Percentiles rank a stretch among this genome's conserved stretches.
Evolutionary conservation across 2,797 vertebrate species (phyloP).

Genomic region (Betta splendens): DNA sequence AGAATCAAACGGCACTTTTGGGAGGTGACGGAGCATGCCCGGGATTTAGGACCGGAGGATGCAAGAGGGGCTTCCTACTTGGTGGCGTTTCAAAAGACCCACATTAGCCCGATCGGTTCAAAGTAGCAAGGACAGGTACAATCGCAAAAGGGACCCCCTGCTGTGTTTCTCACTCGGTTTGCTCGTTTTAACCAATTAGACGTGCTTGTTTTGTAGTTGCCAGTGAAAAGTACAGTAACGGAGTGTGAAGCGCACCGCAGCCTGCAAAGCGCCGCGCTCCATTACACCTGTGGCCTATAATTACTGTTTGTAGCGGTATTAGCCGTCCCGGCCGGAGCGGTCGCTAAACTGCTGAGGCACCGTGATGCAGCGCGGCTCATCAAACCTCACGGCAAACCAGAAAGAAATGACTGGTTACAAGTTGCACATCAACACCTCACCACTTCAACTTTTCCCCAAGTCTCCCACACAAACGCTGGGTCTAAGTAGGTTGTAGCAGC

Average conservation of each 20-base stretch:
- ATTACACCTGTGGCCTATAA: constrained; percentile 62
- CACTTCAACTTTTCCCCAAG: constrained; percentile 57
- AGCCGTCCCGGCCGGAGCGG: constrained; percentile 45
- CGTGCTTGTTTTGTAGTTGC: too few relatives aligned
- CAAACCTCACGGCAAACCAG: constrained; percentile 29
- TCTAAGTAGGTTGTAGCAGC: constrained; percentile 62
- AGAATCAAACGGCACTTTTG: constrained; percentile 88
- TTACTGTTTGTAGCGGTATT: constrained; percentile 70
- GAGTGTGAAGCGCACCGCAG: too few relatives aligned
- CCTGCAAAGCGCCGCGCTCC: constrained; percentile 57
- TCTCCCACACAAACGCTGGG: constrained; percentile 57
- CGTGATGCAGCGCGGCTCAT: constrained; percentile 57
- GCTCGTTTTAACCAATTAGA: constrained; percentile 6
- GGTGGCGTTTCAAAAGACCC: constrained; percentile 79
- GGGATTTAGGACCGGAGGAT: constrained; percentile 87
- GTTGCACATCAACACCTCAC: constrained; percentile 39
- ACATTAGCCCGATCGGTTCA: constrained; percentile 83
- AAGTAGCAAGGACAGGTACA: constrained; percentile 81
- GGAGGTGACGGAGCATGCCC: constrained; percentile 88
- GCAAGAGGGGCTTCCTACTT: constrained; percentile 86
- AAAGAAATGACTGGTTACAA: constrained; percentile 31
- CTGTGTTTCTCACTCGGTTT: constrained; percentile 19
- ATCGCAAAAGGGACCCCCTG: constrained; percentile 31
- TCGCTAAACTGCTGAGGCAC: constrained; percentile 76
- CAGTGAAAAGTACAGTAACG: too few relatives aligned